Conservation (phyloP, 23 tunicate genomes). For the Trididemnum clinides region DNA sequence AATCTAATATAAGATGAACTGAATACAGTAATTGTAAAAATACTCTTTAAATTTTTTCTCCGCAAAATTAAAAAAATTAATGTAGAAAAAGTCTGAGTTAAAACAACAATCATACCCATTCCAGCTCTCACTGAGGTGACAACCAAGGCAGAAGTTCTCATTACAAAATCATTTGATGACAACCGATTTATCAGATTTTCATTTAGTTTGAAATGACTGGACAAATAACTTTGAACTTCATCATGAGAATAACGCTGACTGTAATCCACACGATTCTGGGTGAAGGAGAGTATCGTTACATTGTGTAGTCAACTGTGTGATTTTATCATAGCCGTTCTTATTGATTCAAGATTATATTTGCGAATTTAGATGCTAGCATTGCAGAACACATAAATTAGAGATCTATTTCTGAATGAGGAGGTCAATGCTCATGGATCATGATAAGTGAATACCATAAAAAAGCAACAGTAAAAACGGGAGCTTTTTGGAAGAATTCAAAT, state of each 20-base stretch:
- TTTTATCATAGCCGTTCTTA: no score
- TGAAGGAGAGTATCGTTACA: neutral
- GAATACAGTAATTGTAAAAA: neutral
- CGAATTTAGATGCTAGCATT: neutral
- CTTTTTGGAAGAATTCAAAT: no score
- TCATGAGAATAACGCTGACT: neutral
- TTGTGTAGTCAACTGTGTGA: no score
- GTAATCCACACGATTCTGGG: slow-evolving; percentile 63
- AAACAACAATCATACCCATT: slow-evolving; percentile 55
- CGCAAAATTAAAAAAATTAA: neutral
- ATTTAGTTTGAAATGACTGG: slow-evolving; percentile 26
- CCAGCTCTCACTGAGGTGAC: slow-evolving; percentile 61
- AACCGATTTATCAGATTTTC: neutral
- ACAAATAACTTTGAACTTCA: slow-evolving; percentile 27
- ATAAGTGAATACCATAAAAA: no score
- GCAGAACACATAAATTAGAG: no score
- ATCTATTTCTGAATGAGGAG: no score
- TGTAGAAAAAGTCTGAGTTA: neutral
- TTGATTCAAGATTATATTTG: neutral
- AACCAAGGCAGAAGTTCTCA: slow-evolving; percentile 19
- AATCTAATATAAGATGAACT: neutral
- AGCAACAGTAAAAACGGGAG: no score
- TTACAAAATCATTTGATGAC: neutral
- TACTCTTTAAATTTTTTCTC: neutral
- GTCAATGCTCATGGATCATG: no score